A percentile compares a stretch with the other conserved stretches of the same genome.
Conservation (phyloP, 2,113 vertebrate species). For the Antennarius striatus region DNA sequence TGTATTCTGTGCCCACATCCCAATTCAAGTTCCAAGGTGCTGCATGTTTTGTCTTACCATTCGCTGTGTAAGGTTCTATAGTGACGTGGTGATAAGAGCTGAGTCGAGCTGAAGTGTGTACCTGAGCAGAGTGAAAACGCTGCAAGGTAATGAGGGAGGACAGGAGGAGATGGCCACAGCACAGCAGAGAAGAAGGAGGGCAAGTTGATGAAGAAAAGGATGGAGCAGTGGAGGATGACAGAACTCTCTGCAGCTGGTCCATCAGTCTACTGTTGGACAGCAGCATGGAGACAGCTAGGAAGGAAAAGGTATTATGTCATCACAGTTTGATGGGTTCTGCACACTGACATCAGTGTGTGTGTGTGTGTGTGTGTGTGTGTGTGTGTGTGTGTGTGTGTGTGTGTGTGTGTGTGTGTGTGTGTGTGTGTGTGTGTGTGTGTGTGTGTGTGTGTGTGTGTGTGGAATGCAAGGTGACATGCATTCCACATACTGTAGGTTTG, state of each 20-base stretch:
- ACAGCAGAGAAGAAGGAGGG: slow-evolving; percentile 74
- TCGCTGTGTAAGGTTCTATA: slow-evolving; percentile 29
- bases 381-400: slow-evolving; percentile 6
- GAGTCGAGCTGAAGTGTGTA: slow-evolving; percentile 62
- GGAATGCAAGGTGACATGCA: slow-evolving; percentile 6
- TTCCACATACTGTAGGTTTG: no score
- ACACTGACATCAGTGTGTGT: slow-evolving; percentile 7
- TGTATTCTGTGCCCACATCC: slow-evolving; percentile 19
- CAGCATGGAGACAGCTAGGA: slow-evolving; percentile 85
- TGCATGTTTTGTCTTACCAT: slow-evolving; percentile 29
- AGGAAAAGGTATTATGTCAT: slow-evolving; percentile 38
- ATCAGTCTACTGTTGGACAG: slow-evolving; percentile 86
- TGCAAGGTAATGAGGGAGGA: slow-evolving; percentile 86
- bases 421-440: slow-evolving; percentile 14
- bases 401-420: neutral
- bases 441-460: slow-evolving; percentile 16
- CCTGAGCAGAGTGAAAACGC: slow-evolving; percentile 83
- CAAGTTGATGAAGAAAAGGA: slow-evolving; percentile 34
- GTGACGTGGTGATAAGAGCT: slow-evolving; percentile 24
- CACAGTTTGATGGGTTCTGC: slow-evolving; percentile 25
- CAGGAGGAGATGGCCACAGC: slow-evolving; percentile 86
- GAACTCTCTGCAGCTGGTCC: slow-evolving; percentile 84
- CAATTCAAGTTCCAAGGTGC: slow-evolving; percentile 1
- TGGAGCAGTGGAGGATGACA: slow-evolving; percentile 71
- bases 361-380: slow-evolving; percentile 5